Evolutionary conservation across 2,888 invertebrate genomes (phyloP), one percentile per base, ranked within the genome.

Genomic region (Nemoura dubitans): DNA sequence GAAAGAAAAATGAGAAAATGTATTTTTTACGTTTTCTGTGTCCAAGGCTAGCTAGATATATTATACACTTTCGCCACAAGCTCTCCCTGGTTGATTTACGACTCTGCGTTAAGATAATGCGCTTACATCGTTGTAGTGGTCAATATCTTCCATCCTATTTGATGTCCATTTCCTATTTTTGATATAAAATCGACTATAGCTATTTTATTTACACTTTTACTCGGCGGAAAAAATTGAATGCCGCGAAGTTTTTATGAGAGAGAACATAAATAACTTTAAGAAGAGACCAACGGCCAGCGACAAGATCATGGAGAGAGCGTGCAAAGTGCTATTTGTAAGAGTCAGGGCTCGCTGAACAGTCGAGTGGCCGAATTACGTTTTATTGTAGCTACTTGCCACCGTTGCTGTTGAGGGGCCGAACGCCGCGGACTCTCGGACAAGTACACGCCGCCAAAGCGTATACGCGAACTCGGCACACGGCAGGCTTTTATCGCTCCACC

Each of bases 61-160:
- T 21, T 10, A 59, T 21, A 36, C 59, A 59, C 59, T 59, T 59
- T 59, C 59, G 21, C 59, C 59, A 21, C 59, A 21, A 59, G 21
- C 59, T 14, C 59, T 14, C 21, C 59, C 2, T 59, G 2, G 59
- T 1, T 59, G 59, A 59, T 59, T 59, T 59, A 59, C 59, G 59
- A 59, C 59, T 59, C 14, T 59, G 59, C 59, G 59, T 59, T 59
- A 59, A 59, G 59, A 59, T 59, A 59, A 59, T 59, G 59, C 59
- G 59, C 59, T 59, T 59, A 59, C 59, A 59, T 59, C 59, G 59
- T 59, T 59, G 59, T 59, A 59, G 59, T 21, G 59, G 59, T 59
- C 59, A 59, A 59, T 59, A 59, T 59, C 59, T 59, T 59, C 59
- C 21, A 59, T 59, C 59, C 59, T 21, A 3, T 59, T 59, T 59